Evolutionary conservation across 2,113 vertebrate species (phyloP), one percentile per base, ranked within the genome.

Genomic region (Mionectes macconnelli): DNA sequence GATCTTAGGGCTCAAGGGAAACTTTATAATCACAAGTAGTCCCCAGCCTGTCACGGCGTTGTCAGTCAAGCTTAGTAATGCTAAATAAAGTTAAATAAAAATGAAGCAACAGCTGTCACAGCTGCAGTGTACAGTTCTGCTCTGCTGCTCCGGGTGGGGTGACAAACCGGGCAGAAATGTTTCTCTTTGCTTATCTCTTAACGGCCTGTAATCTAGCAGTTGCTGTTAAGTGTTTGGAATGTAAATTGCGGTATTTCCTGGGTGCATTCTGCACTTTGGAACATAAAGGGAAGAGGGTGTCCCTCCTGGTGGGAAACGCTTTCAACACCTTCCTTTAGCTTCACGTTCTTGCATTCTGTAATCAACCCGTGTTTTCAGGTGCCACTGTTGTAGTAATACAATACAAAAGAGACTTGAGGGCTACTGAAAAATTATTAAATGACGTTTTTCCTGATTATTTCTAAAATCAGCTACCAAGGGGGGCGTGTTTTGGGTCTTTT

Each of bases 341-440:
- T 82, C 22, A 14, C 2, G 1, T 67, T 79, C 13, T 40, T 63
- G 10, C 13, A 6, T 37, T 42, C 72, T 87, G n/a, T 52, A 44
- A 45, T 44, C 14, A 85, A 11, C 44, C 37, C 8, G 49, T 62
- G 18, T 35, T 77, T 72, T 87, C 37, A 44, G 22, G 4, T 78
- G 39, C 5, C 5, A 1, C 0, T 9, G 2, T 40, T 80, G 67
- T 40, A 33, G 56, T 81, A 75, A 68, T 11, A n/a, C n/a, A n/a
- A n/a, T n/a, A n/a, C n/a, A n/a, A n/a, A n/a, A n/a, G 52, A 37
- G 8, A 80, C 40, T 63, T 40, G 3, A 67, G 9, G 1, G 0
- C 33, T 69, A 1, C 1, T 73, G 57, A 69, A 80, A 69, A 77
- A 55, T 12, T 27, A 5, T 28, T 57, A 35, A 59, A 40, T 64